Conservation (phyloP, 2,113 vertebrate species). For the Himantopus leucocephalus region DNA sequence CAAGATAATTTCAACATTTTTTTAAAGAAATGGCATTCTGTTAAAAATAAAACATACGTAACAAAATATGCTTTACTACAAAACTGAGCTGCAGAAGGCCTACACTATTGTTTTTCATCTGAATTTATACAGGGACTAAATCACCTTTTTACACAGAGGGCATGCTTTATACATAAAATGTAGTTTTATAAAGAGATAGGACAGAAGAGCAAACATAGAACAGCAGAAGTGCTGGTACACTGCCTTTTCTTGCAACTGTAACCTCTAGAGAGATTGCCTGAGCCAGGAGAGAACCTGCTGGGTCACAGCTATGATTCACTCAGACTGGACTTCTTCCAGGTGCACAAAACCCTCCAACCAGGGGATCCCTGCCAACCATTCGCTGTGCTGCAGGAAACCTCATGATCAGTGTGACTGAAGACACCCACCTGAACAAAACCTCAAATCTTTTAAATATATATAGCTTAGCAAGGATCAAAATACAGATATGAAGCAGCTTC, state of each 20-base stretch:
- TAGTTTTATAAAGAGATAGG: background rate
- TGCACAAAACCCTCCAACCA: background rate
- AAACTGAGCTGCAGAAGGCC: background rate
- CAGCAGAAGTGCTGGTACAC: background rate
- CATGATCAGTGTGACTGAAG: background rate
- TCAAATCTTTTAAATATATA: background rate
- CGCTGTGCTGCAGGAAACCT: background rate
- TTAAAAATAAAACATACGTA: background rate
- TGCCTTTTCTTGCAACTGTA: background rate
- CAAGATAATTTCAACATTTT: background rate
- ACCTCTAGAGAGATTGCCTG: background rate
- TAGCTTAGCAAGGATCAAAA: background rate
- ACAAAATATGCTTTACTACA: background rate
- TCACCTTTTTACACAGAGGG: background rate
- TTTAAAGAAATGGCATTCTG: background rate
- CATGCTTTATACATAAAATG: background rate
- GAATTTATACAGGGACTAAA: background rate
- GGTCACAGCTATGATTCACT: background rate
- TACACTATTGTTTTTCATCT: background rate
- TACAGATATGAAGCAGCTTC: background rate
- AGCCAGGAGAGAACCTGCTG: background rate
- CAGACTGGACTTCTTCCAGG: background rate
- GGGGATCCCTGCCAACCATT: background rate
- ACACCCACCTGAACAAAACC: background rate
- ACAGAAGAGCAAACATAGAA: background rate